Evolutionary conservation across 2,797 vertebrate genomes (phyloP), one percentile per base, ranked within the genome.

Genomic region (Loris lydekkerianus): DNA sequence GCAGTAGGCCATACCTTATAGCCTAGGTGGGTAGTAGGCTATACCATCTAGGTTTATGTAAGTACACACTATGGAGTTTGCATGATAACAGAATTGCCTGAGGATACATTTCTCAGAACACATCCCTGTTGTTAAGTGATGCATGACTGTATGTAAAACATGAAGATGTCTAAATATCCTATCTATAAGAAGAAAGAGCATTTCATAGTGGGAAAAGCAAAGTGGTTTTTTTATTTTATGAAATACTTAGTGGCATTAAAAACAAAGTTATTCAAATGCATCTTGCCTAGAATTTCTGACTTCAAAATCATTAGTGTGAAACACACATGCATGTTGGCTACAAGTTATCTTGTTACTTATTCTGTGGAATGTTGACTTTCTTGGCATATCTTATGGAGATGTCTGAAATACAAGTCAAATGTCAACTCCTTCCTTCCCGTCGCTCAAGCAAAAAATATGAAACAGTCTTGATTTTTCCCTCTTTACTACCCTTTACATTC

Each of bases 191-290:
- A 20, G 70, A 90, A 10, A 95, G 21, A 77, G 69, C 11, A 85
- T 80, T 85, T 82, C 13, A 82, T 37, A 49, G 53, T 58, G 31
- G 69, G 81, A 81, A 92, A 37, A 95, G 2, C 84, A 92, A 81
- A 56, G 37, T 67, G n/a, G 80, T 81, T 88, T 91, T 91, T 89
- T 85, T 80, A 76, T 61, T 93, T 84, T 93, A 78, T 75, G 53
- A 92, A 91, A 69, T 21, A 76, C 13, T 14, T 53, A 53, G 49
- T 53, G 49, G 8, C 53, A 81, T 85, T 72, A 67, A 77, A 65
- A 93, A 91, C 15, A 37, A 3, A 43, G 56, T 61, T 56, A 76
- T 63, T 90, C 37, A 87, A 91, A 63, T 75, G 14, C 56, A 60
- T 61, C 65, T 61, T 3, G 31, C 91, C 37, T 63, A 58, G 69